Evolutionary conservation across 2,113 vertebrate genomes (phyloP), one percentile per base, ranked within the genome.

Genomic region (Centrocercus urophasianus): DNA sequence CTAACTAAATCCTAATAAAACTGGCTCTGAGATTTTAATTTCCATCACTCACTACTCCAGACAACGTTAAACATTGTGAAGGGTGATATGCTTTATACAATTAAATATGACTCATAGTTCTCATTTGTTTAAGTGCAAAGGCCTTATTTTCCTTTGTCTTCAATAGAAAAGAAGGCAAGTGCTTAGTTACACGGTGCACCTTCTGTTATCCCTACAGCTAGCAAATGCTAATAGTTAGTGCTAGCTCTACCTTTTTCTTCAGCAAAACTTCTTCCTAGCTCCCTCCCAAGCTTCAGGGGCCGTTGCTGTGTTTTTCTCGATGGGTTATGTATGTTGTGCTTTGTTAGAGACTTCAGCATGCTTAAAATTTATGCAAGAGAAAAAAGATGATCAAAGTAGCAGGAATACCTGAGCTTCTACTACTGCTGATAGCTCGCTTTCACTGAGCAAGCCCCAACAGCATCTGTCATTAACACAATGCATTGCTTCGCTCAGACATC

Each of bases 401-500:
- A 91, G 88, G 91, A 97, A 93, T 96, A 95, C 87, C 92, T 96
- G 94, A 96, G 69, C 80, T 95, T 81, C 75, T 93, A 63, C 80
- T 32, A 64, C 86, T 92, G 70, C 43, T 91, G 52, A 96, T 92
- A 97, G 89, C 84, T 96, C 84, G 87, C 91, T 78, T 95, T 93
- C 73, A 25, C 73, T 91, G 89, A 95, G 67, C 85, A 93, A 96
- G 96, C 96, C 96, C 92, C 87, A 96, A 93, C 81, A 61, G 90
- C 95, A 92, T 91, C 96, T 96, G 89, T 96, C 96, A 96, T 95
- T 95, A 94, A 91, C 13, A 93, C 95, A 95, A 93, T 83, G 88
- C 96, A 95, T 90, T 96, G 79, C 95, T 97, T 91, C 96, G 88
- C 95, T 94, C 94, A 97, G 97, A 97, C 95, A 97, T 97, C 96